Evolutionary conservation across 2,888 invertebrate species (phyloP).

Genomic region (Phorcus lineatus): DNA sequence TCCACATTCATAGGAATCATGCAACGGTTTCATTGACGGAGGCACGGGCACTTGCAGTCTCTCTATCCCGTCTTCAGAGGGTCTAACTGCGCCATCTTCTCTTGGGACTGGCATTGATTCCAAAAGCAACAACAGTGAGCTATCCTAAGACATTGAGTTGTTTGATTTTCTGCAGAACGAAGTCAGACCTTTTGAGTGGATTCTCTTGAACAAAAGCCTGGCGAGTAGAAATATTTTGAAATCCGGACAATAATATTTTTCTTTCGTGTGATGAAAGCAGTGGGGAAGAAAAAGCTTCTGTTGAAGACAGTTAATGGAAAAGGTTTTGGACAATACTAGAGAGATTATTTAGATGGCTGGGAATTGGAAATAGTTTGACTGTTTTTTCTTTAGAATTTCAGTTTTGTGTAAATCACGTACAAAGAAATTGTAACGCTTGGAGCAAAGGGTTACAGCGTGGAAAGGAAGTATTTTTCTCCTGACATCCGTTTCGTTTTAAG

Average conservation of each 20-base stretch:
- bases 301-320: not conserved
- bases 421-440: not conserved
- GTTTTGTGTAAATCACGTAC: not conserved
- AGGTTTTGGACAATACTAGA: not conserved
- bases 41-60: not conserved
- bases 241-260: slow-evolving; percentile 1
- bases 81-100: not conserved
- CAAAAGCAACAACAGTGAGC: not conserved
- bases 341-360: not conserved
- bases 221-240: slow-evolving; percentile 6
- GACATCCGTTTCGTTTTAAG: too few relatives aligned
- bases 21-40: not conserved
- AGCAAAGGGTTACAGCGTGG: too few relatives aligned
- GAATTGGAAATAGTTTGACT: not conserved
- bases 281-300: not conserved
- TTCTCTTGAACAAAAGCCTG: not conserved
- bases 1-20: not conserved
- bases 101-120: not conserved
- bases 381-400: not conserved
- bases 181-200: slow-evolving; percentile 3
- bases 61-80: not conserved
- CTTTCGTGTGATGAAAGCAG: not conserved
- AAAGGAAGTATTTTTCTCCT: too few relatives aligned
- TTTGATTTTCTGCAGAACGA: not conserved
- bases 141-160: not conserved